Percentiles rank a stretch among this genome's conserved stretches.
Conservation (phyloP, 1,140 invertebrate species). For the Drosophila novamexicana region DNA sequence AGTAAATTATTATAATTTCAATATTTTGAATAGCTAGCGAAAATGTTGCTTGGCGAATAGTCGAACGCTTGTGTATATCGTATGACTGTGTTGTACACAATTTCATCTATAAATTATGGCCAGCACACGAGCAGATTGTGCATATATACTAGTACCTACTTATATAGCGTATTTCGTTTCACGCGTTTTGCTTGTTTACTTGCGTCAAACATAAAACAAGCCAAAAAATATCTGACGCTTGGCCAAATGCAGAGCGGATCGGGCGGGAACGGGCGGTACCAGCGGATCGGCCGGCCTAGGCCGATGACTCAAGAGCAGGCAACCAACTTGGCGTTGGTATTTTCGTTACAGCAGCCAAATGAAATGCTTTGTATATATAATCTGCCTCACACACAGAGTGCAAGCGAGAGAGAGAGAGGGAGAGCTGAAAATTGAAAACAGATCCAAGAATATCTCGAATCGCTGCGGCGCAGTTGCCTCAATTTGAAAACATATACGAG, state of each 20-base stretch:
- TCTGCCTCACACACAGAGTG: conserved; percentile 38
- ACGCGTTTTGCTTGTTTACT: conserved; percentile 68
- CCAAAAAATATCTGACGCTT: conserved; percentile 49
- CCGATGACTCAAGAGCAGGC: conserved; percentile 72
- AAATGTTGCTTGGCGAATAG: neutral
- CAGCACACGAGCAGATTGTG: conserved; percentile 40
- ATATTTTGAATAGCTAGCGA: too few species aligned
- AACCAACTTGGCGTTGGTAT: conserved; percentile 74
- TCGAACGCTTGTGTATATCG: conserved; percentile 6
- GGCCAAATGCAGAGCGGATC: conserved; percentile 24
- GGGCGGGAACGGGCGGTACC: conserved; percentile 10
- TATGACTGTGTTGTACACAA: conserved; percentile 4
- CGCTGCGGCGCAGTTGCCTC: conserved; percentile 47
- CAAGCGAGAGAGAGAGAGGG: neutral
- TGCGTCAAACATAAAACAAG: conserved; percentile 74
- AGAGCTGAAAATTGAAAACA: conserved; percentile 68
- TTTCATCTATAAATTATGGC: conserved; percentile 12
- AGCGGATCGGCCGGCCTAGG: conserved; percentile 44
- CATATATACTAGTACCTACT: conserved; percentile 3
- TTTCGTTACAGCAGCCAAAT: conserved; percentile 70
- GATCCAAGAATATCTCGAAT: conserved; percentile 77
- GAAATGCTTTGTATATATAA: conserved; percentile 73
- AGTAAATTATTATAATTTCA: too few species aligned
- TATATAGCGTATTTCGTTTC: conserved; percentile 71
- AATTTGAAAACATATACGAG: conserved; percentile 46